phyloP scores from a whole-genome alignment of 2,797 vertebrate species.

The Muscicapa striata region DNA sequence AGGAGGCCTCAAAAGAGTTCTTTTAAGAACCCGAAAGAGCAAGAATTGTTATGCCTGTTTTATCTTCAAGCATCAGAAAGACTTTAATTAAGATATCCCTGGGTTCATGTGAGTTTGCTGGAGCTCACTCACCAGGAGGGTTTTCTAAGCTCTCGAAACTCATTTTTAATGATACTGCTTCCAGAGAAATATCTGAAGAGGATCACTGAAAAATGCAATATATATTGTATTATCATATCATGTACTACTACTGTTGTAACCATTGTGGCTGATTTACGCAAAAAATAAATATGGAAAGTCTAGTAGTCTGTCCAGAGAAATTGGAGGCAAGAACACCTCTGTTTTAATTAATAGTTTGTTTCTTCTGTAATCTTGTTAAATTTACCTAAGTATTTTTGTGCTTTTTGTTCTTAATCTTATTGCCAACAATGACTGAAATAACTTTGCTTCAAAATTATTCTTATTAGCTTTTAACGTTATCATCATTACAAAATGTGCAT shows the following conservation, averaged over 20 bases:
- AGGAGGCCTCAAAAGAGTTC: constrained; percentile 32
- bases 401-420: constrained; percentile 6
- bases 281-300: constrained; percentile 16
- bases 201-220: constrained; percentile 53
- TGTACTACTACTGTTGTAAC: constrained; percentile 46
- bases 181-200: constrained; percentile 53
- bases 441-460: constrained; percentile 18
- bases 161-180: constrained; percentile 72
- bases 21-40: constrained; percentile 62
- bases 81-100: constrained; percentile 70
- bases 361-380: constrained; percentile 10
- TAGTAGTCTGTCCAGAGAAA: neutral
- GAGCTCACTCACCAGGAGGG: constrained; percentile 49
- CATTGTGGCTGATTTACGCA: neutral
- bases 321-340: neutral
- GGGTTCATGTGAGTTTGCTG: constrained; percentile 41
- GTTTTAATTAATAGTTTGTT: constrained; percentile 41
- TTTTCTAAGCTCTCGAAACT: constrained; percentile 64
- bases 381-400: neutral
- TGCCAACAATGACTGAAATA: neutral
- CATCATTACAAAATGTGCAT: neutral
- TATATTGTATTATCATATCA: neutral
- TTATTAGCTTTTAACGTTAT: neutral
- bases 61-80: constrained; percentile 68
- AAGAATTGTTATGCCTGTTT: constrained; percentile 59